Conservation (phyloP, 2,888 invertebrate species). For the Hydropsyche betteni region DNA sequence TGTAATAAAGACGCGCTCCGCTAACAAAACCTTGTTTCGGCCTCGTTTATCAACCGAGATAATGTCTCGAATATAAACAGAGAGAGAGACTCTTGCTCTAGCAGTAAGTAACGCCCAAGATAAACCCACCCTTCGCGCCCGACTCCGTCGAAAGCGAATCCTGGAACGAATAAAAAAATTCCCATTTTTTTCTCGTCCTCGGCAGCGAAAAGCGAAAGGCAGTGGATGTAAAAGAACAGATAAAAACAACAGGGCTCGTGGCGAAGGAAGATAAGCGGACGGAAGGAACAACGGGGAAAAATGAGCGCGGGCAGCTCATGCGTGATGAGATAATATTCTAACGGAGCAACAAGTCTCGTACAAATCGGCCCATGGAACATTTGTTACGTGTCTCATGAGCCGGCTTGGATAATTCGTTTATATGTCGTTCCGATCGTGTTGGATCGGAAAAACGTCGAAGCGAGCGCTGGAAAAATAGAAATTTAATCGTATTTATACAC, state of each 20-base stretch:
- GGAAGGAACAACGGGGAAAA: slow-evolving; percentile 39
- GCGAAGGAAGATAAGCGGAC: slow-evolving; percentile 37
- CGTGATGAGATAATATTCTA: slow-evolving; percentile 46
- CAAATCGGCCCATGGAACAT: slow-evolving; percentile 22
- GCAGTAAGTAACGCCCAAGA: slow-evolving; percentile 44
- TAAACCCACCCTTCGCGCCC: slow-evolving; percentile 42
- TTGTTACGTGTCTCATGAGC: slow-evolving; percentile 32
- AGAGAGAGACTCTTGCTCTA: slow-evolving; percentile 39
- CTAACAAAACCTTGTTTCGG: slow-evolving; percentile 26
- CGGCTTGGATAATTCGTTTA: slow-evolving; percentile 15
- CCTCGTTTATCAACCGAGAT: slow-evolving; percentile 49
- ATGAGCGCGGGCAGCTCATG: slow-evolving; percentile 38
- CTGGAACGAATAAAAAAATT: slow-evolving; percentile 24
- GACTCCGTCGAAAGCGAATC: background rate
- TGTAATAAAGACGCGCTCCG: slow-evolving; percentile 28
- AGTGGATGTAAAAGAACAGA: slow-evolving; percentile 35
- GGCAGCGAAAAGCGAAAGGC: slow-evolving; percentile 3
- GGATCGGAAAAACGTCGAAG: too few species aligned
- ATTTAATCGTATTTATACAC: too few species aligned
- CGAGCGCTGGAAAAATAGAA: too few species aligned
- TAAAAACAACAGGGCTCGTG: slow-evolving; percentile 35
- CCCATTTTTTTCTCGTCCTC: slow-evolving; percentile 2
- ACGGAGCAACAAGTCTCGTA: slow-evolving; percentile 41
- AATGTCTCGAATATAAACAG: slow-evolving; percentile 49
- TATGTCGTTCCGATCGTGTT: slow-evolving; percentile 10